Base-by-base conservation (phyloP, 2,888 invertebrate species). In the Selenia dentaria region DNA sequence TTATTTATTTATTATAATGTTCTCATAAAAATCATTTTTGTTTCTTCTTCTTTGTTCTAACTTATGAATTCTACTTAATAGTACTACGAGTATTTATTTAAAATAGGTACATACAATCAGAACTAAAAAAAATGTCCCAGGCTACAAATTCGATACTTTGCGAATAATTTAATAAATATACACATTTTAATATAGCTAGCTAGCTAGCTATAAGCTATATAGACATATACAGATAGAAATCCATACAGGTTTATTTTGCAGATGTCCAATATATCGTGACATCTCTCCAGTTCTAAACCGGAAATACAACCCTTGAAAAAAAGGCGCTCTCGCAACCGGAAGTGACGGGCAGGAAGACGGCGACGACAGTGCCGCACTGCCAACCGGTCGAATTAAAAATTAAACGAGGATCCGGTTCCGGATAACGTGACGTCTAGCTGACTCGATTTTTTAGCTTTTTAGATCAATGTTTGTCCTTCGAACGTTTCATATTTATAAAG, bases 371-470 rank as follows among this genome's bases (percentile, higher is more conserved):
- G 82, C 78, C 67, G 80, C 75, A 76, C 77, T 77, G 82, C 77
- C 74, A 73, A 69, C 74, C 75, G 67, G 73, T 67, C 69, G 79
- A 82, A 87, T 89, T 86, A 88, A 88, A 89, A 86, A 88, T 89
- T 88, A 86, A 88, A 84, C 74, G 75, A 79, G 83, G 70, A 81
- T 86, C 86, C 85, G 87, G 75, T 88, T 87, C 88, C 88, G 85
- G 83, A 62, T 69, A 72, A 72, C 74, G 73, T 79, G 79, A 75
- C 71, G 75, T 62, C 74, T 69, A 67, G 60, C 65, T 60, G 66
- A 59, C 64, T 70, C 6, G 62, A n/a, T 57, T 64, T 54, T 54
- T 51, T 34, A 32, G 25, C 33, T 47, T 36, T 45, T 14, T 33
- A 18, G 32, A 11, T 20, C 11, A 5, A 20, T 51, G 32, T 41